Percentiles rank a stretch among this genome's conserved stretches.
phyloP scores from a whole-genome alignment of 2,113 vertebrate species.

The Pithys albifrons region DNA sequence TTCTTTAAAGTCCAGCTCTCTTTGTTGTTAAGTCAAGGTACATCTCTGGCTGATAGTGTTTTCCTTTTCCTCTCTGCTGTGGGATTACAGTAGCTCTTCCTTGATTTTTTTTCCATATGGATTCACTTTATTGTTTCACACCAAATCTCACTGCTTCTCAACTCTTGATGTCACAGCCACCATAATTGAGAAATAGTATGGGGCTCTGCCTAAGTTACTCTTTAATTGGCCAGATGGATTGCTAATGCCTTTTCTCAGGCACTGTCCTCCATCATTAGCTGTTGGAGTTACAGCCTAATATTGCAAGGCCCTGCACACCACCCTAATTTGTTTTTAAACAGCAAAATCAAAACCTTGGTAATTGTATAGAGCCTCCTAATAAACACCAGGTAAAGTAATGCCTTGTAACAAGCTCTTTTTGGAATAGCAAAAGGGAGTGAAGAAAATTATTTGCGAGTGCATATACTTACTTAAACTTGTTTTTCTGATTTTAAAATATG shows the following conservation, averaged over 20 bases:
- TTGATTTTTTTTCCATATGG: background rate
- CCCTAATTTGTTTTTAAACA: constrained; percentile 61
- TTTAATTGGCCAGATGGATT: constrained; percentile 46
- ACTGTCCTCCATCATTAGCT: constrained; percentile 22
- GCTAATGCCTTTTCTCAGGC: background rate
- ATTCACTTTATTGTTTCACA: background rate
- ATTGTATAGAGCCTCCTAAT: constrained; percentile 48
- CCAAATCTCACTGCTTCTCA: background rate
- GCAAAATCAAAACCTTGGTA: constrained; percentile 43
- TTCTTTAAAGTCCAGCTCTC: background rate
- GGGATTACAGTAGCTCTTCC: background rate
- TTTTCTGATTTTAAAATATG: constrained; percentile 64
- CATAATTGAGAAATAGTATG: constrained; percentile 7
- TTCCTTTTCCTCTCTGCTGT: background rate
- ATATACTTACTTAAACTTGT: constrained; percentile 63
- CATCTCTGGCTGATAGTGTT: background rate
- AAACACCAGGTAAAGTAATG: constrained; percentile 48
- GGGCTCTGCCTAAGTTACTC: background rate
- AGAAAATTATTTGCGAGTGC: constrained; percentile 48
- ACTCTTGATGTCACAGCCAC: background rate
- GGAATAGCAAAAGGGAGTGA: background rate
- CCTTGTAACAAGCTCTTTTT: constrained; percentile 47
- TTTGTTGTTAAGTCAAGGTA: background rate
- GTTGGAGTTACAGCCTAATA: constrained; percentile 12
- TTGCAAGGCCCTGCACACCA: constrained; percentile 10